Evolutionary conservation across 2,888 invertebrate species (phyloP).

Genomic region (Drosophila stalkeri): DNA sequence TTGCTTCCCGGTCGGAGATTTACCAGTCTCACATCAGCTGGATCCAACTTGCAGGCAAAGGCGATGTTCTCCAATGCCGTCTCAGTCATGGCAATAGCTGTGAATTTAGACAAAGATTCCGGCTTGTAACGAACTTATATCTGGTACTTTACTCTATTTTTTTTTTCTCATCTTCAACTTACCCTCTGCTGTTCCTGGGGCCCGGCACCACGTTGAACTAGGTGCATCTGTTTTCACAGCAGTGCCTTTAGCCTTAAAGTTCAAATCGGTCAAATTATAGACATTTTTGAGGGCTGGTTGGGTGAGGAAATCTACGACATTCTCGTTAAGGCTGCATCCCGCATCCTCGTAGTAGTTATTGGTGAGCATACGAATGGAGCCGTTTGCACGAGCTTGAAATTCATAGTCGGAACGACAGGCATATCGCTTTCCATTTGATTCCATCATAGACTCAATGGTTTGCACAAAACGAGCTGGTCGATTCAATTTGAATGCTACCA

Average conservation of each 20-base stretch:
- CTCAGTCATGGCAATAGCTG: slow-evolving; percentile 87
- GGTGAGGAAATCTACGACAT: slow-evolving; percentile 76
- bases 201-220: slow-evolving; percentile 89
- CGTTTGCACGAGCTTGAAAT: slow-evolving; percentile 87
- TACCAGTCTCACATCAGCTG: slow-evolving; percentile 86
- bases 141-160: too few species aligned
- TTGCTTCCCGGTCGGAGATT: slow-evolving; percentile 86
- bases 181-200: slow-evolving; percentile 88
- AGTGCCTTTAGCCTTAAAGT: slow-evolving; percentile 88
- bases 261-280: slow-evolving; percentile 87
- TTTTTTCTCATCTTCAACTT: not conserved
- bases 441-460: slow-evolving; percentile 90
- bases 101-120: not conserved
- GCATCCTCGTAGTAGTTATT: slow-evolving; percentile 87
- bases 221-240: slow-evolving; percentile 89
- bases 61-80: slow-evolving; percentile 89
- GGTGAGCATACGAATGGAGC: slow-evolving; percentile 89
- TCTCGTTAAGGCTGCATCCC: slow-evolving; percentile 87
- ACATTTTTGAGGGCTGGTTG: slow-evolving; percentile 86
- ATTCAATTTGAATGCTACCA: slow-evolving; percentile 87
- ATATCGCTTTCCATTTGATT: slow-evolving; percentile 88
- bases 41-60: slow-evolving; percentile 86
- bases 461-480: slow-evolving; percentile 90
- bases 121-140: not conserved
- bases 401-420: slow-evolving; percentile 89